Evolutionary conservation across 2,113 vertebrate species (phyloP), one percentile per base, ranked within the genome.

Genomic region (Pimephales promelas): DNA sequence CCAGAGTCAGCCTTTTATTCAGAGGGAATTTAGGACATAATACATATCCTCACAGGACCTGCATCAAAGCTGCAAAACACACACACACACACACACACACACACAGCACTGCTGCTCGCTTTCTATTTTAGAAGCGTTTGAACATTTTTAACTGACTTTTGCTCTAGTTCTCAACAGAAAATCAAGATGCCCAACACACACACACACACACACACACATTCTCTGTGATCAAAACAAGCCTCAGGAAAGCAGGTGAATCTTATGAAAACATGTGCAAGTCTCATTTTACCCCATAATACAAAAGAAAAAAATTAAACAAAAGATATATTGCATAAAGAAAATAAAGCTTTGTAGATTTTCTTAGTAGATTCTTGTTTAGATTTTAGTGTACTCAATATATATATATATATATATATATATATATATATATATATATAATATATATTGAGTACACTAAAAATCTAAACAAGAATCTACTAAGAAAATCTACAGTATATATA

Each of bases 1-100:
- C 61, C 34, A 79, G 47, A 57, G 45, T 49, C 66, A 81, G 79
- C 71, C 78, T 90, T 88, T 88, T 86, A 70, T 20, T 83, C 40
- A 79, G 59, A 78, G 34, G 61, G 68, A 90, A 94, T 90, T 70
- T 92, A 92, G 93, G 90, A 82, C 91, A 88, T 81, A 66, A 87
- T 64, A 83, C 28, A 86, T 84, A 89, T 74, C 86, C 91, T 93
- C 91, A 43, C 82, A 92, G 91, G 90, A 91, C 78, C 81, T 40
- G 66, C 81, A 90, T 90, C 90, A 92, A 91, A 91, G 87, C 83
- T 34, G 78, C 52, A 62, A 76, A 76, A 54, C 28, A 70, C 36
- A 77, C 40, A 62, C 52, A 57, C 47, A 47, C 71, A 57, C 78
- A 75, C 57, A 57, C 77, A 57, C 43, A 49, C 45, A 61, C 52